Percentiles rank a stretch among this genome's conserved stretches.
Evolutionary conservation across 92 coral and sea anemone genomes (phyloP).

Genomic region (Actinernus sp.): DNA sequence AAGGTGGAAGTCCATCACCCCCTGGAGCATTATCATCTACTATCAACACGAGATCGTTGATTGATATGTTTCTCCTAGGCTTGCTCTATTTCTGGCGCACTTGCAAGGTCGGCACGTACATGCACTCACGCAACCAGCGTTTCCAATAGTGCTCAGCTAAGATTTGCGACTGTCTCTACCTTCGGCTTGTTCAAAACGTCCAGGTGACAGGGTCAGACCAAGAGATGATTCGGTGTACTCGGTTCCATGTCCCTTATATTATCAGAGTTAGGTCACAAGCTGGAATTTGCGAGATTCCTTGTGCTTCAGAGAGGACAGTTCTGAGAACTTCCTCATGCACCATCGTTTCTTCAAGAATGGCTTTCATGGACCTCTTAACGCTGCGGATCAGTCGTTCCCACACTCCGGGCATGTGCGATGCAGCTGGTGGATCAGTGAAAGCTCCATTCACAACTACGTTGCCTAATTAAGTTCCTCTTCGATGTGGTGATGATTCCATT

Average conservation of each 20-base stretch:
- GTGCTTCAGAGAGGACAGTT: slow-evolving; percentile 40
- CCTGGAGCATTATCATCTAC: slow-evolving; percentile 19
- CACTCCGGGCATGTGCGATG: slow-evolving; percentile 54
- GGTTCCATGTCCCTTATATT: slow-evolving; percentile 36
- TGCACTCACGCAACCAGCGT: slow-evolving; percentile 42
- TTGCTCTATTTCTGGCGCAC: slow-evolving; percentile 15
- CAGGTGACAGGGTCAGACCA: slow-evolving; percentile 28
- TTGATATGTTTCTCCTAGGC: slow-evolving; percentile 8
- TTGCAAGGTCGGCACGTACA: slow-evolving; percentile 51
- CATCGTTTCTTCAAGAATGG: slow-evolving; percentile 26
- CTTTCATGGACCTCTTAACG: slow-evolving; percentile 24
- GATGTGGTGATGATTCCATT: background rate
- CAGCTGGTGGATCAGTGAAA: slow-evolving; percentile 37
- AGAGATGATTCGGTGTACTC: slow-evolving; percentile 47
- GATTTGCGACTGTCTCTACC: slow-evolving; percentile 28
- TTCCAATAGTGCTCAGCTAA: slow-evolving; percentile 26
- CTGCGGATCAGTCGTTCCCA: slow-evolving; percentile 39
- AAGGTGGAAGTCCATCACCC: too few species aligned
- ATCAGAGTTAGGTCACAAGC: slow-evolving; percentile 39
- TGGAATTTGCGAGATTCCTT: slow-evolving; percentile 41
- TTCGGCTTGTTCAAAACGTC: slow-evolving; percentile 26
- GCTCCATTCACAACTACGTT: slow-evolving; percentile 11
- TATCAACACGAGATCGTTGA: slow-evolving; percentile 23
- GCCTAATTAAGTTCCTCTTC: too few species aligned
- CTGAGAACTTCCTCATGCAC: slow-evolving; percentile 33